Evolutionary conservation across 2,888 invertebrate genomes (phyloP).

Genomic region (Glyphotaelius pellucidus): DNA sequence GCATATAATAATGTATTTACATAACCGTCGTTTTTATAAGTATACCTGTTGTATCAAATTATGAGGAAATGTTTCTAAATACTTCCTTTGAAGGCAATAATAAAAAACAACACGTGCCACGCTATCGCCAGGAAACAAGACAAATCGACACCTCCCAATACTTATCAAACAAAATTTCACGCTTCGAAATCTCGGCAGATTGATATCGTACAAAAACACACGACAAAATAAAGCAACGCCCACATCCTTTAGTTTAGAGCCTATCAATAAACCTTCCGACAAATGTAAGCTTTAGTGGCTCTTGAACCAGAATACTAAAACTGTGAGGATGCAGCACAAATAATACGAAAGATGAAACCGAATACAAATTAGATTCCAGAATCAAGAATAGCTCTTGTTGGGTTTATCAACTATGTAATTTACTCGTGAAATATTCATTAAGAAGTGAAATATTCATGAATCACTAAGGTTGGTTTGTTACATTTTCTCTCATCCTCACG

Average conservation of each 20-base stretch:
- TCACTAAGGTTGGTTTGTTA: too few species aligned
- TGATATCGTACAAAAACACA: constrained; percentile 19
- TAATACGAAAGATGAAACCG: too few species aligned
- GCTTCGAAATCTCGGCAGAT: not conserved
- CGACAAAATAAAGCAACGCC: constrained; percentile 37
- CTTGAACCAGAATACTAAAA: not conserved
- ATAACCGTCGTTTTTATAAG: not conserved
- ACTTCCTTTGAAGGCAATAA: not conserved
- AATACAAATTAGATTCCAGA: too few species aligned
- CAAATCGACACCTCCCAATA: constrained; percentile 38
- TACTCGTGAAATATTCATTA: too few species aligned
- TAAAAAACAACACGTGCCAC: not conserved
- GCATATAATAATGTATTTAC: not conserved
- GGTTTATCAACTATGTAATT: not conserved
- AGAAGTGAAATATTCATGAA: too few species aligned
- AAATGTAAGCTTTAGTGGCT: constrained; percentile 14
- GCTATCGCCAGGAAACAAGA: not conserved
- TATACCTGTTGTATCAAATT: not conserved
- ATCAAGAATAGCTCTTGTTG: not conserved
- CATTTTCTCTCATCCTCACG: too few species aligned
- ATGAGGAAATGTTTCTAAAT: not conserved
- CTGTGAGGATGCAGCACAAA: not conserved
- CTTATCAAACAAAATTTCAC: constrained; percentile 19
- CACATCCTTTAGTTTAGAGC: constrained; percentile 16
- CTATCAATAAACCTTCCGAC: constrained; percentile 41